Conservation (phyloP, 2,113 vertebrate species). For the Taurulus bubalis region DNA sequence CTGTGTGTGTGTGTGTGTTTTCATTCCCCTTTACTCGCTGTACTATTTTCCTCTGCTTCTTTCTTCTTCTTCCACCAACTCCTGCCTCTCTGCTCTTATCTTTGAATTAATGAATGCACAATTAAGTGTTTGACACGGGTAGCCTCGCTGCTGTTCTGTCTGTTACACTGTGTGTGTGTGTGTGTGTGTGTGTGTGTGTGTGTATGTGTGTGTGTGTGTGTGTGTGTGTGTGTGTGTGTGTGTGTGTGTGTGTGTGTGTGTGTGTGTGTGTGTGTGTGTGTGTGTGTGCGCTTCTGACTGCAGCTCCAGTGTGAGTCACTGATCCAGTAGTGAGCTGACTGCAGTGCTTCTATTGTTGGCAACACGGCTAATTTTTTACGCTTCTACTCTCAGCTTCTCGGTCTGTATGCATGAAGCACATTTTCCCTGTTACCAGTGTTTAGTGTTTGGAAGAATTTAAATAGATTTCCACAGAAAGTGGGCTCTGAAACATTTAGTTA, state of each 20-base stretch:
- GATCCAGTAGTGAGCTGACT: conserved; percentile 75
- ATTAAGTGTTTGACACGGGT: conserved; percentile 39
- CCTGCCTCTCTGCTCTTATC: conserved; percentile 54
- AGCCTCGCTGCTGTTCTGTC: conserved; percentile 22
- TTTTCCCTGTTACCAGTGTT: neutral
- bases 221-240: conserved; percentile 39
- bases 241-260: conserved; percentile 50
- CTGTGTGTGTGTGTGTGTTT: neutral
- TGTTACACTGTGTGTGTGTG: conserved; percentile 6
- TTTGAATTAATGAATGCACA: conserved; percentile 69
- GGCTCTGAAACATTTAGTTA: neutral
- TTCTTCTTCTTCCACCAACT: conserved; percentile 50
- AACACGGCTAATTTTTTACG: conserved; percentile 48
- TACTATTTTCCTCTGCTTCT: conserved; percentile 47
- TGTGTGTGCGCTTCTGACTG: conserved; percentile 63
- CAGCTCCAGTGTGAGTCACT: conserved; percentile 74
- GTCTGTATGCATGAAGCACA: conserved; percentile 16
- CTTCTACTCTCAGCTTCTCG: conserved; percentile 39
- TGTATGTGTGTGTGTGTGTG: conserved; percentile 34
- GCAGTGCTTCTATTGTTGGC: conserved; percentile 75
- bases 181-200: conserved; percentile 64
- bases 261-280: conserved; percentile 38
- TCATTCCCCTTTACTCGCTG: neutral
- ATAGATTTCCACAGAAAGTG: neutral
- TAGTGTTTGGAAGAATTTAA: neutral